These are phyloP conservation scores for Odontothrips loti DNA, from an alignment of 2,888 invertebrate species.

Conservation along the genomic window DNA sequence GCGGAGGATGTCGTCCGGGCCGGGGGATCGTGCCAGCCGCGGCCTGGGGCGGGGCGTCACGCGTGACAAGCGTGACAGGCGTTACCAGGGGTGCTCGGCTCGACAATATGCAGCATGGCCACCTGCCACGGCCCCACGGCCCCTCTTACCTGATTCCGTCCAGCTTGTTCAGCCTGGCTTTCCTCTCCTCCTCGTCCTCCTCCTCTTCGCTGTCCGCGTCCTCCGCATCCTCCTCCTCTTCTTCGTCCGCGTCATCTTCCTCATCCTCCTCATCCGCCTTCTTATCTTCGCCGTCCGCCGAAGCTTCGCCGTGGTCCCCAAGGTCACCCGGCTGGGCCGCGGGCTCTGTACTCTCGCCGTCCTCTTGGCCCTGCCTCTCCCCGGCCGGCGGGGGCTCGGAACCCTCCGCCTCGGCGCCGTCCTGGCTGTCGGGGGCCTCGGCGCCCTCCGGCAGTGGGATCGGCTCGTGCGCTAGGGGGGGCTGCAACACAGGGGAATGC, in stretches of 20 bases:
- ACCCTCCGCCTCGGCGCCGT: too few species aligned
- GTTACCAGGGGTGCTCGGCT: too few species aligned
- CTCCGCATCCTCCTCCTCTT: slow-evolving; percentile 35
- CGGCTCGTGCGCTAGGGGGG: slow-evolving; percentile 36
- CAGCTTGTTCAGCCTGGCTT: slow-evolving; percentile 28
- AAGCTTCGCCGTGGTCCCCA: slow-evolving; percentile 39
- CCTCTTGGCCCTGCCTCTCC: too few species aligned
- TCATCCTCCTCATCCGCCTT: slow-evolving; percentile 25
- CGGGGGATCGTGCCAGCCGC: too few species aligned
- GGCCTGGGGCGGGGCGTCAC: too few species aligned
- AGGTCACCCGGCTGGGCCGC: slow-evolving; percentile 42
- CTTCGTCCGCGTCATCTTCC: slow-evolving; percentile 34
- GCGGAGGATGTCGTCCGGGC: slow-evolving; percentile 9
- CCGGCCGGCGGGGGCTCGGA: too few species aligned
- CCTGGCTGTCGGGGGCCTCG: slow-evolving; percentile 35
- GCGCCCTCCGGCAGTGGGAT: slow-evolving; percentile 35
- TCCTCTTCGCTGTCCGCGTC: slow-evolving; percentile 32
- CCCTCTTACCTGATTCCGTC: slow-evolving; percentile 16
- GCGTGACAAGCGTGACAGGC: too few species aligned
- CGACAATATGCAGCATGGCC: too few species aligned
- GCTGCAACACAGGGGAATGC: slow-evolving; percentile 34
- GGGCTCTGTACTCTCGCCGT: too few species aligned
- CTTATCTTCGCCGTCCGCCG: slow-evolving; percentile 23
- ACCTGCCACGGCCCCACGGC: too few species aligned
- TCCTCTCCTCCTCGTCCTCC: slow-evolving; percentile 31